A percentile compares a stretch with the other conserved stretches of the same genome.
Conservation (phyloP, 2,797 vertebrate genomes). For the Carapus acus region DNA sequence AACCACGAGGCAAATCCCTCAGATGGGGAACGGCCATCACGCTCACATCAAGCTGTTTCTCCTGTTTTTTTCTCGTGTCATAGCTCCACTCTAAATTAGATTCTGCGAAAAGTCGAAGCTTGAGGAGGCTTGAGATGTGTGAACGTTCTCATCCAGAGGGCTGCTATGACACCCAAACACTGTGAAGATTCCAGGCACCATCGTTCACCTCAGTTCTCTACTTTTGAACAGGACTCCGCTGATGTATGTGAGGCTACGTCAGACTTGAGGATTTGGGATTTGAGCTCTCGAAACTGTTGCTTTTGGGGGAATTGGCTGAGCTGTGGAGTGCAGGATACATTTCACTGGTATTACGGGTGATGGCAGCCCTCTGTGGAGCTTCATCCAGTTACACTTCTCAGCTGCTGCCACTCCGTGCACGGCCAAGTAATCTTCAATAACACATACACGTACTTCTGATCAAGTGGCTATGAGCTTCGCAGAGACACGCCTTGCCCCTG, state of each 20-base stretch:
- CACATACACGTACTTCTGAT: slow-evolving; percentile 10
- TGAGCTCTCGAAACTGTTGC: slow-evolving; percentile 3
- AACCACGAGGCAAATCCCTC: not conserved
- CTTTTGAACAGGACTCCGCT: slow-evolving; percentile 31
- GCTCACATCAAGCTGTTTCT: not conserved
- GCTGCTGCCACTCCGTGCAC: slow-evolving; percentile 10
- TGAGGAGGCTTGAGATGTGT: slow-evolving; percentile 44
- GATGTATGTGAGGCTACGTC: not conserved
- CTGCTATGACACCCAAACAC: slow-evolving; percentile 28
- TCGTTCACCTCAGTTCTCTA: slow-evolving; percentile 17
- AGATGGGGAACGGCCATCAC: slow-evolving; percentile 6
- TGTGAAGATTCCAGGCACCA: slow-evolving; percentile 17
- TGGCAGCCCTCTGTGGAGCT: slow-evolving; percentile 9
- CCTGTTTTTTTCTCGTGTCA: slow-evolving; percentile 20
- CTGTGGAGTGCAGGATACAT: not conserved
- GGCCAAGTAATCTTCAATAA: slow-evolving; percentile 10
- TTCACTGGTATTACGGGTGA: not conserved
- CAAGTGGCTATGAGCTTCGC: slow-evolving; percentile 24
- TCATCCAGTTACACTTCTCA: slow-evolving; percentile 19
- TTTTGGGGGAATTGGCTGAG: not conserved
- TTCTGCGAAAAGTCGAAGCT: slow-evolving; percentile 42
- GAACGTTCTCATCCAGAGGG: slow-evolving; percentile 25
- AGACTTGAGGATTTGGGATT: not conserved
- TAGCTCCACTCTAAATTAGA: slow-evolving; percentile 51
- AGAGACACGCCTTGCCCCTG: slow-evolving; percentile 15